phyloP scores from a whole-genome alignment of 2,888 invertebrate genomes.

The Nysson spinosus region DNA sequence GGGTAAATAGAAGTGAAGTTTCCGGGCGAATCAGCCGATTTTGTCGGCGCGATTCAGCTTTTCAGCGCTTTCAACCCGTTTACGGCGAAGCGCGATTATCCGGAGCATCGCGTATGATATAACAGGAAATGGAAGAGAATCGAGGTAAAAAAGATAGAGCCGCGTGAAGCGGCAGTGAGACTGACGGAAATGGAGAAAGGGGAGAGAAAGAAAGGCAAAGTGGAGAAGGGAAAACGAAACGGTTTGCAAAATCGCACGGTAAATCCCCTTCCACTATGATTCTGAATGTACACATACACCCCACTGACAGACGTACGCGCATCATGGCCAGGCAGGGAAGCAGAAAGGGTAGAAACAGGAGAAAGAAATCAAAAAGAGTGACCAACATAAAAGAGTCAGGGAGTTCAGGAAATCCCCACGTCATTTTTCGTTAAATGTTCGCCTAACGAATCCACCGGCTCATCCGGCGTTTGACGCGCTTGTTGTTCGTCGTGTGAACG shows the following conservation, averaged over 20 bases:
- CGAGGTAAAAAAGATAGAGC: not conserved
- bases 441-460: slow-evolving; percentile 64
- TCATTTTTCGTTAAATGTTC: slow-evolving; percentile 62
- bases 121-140: slow-evolving; percentile 35
- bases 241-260: slow-evolving; percentile 34
- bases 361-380: slow-evolving; percentile 10
- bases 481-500: slow-evolving; percentile 59
- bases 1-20: not conserved
- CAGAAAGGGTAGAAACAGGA: not conserved
- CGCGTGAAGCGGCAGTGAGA: slow-evolving; percentile 6
- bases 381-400: not conserved
- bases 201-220: not conserved
- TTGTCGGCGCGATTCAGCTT: slow-evolving; percentile 20
- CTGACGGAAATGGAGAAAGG: slow-evolving; percentile 11
- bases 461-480: slow-evolving; percentile 64
- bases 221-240: slow-evolving; percentile 22
- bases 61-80: slow-evolving; percentile 17
- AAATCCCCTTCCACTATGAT: slow-evolving; percentile 37
- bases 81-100: slow-evolving; percentile 30
- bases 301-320: slow-evolving; percentile 30
- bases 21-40: slow-evolving; percentile 28
- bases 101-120: slow-evolving; percentile 29
- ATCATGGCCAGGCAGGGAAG: slow-evolving; percentile 10
- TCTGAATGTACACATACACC: slow-evolving; percentile 8
- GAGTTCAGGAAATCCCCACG: slow-evolving; percentile 26